A percentile compares a stretch with the other conserved stretches of the same genome.
Conservation (phyloP, 2,888 invertebrate species). For the Mongoloraphidia duomilia region DNA sequence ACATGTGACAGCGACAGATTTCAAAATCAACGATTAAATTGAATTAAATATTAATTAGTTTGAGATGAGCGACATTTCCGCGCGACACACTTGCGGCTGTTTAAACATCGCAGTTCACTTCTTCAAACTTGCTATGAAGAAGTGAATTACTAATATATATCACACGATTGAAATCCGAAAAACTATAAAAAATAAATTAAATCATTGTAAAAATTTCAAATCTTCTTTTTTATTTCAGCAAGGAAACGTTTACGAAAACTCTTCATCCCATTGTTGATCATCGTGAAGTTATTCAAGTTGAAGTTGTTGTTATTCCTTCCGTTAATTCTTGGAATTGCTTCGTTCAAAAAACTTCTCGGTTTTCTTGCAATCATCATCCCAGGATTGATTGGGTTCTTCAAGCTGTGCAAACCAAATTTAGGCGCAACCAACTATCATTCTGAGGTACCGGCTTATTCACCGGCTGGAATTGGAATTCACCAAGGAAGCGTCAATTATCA, state of each 20-base stretch:
- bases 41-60: no score
- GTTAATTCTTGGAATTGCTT: slow-evolving; percentile 66
- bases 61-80: no score
- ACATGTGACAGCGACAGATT: no score
- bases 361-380: slow-evolving; percentile 68
- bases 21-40: no score
- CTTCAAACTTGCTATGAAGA: no score
- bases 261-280: slow-evolving; percentile 65
- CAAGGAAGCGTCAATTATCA: slow-evolving; percentile 31
- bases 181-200: no score
- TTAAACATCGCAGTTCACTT: no score
- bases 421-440: slow-evolving; percentile 25
- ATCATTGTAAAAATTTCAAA: no score
- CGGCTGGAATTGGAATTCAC: slow-evolving; percentile 54
- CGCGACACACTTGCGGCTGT: no score
- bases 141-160: background rate
- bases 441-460: slow-evolving; percentile 51
- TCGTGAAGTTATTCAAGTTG: slow-evolving; percentile 71
- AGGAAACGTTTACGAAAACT: slow-evolving; percentile 69
- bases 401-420: slow-evolving; percentile 61
- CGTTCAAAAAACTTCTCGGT: slow-evolving; percentile 71
- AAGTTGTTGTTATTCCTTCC: slow-evolving; percentile 70
- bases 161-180: background rate
- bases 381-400: slow-evolving; percentile 71
- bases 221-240: slow-evolving; percentile 32